These are phyloP conservation scores for Zygaena filipendulae DNA, from an alignment of 2,888 invertebrate genomes.

Conservation along the genomic window DNA sequence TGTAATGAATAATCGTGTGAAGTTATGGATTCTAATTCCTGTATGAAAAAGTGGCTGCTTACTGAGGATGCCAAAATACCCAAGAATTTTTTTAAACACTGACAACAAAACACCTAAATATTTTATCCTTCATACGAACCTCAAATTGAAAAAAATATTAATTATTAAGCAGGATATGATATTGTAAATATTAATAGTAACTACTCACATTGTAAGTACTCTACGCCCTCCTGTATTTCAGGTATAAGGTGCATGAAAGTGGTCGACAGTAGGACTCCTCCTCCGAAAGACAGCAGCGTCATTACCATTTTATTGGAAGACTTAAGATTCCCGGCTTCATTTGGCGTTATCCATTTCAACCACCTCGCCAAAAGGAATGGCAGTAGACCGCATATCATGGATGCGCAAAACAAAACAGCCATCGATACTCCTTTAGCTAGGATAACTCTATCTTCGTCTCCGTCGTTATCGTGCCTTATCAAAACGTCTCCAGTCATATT, in stretches of 20 bases:
- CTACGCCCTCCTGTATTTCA: slow-evolving; percentile 77
- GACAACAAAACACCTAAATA: too few species aligned
- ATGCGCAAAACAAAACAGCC: slow-evolving; percentile 79
- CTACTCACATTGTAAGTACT: slow-evolving; percentile 65
- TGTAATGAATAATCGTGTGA: too few species aligned
- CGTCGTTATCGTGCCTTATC: slow-evolving; percentile 20
- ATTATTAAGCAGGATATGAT: too few species aligned
- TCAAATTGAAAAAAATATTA: too few species aligned
- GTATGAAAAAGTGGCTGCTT: too few species aligned
- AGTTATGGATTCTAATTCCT: too few species aligned
- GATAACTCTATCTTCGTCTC: slow-evolving; percentile 57
- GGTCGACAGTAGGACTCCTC: slow-evolving; percentile 85
- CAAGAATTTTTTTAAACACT: too few species aligned
- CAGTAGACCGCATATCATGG: slow-evolving; percentile 78
- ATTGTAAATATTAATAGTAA: not conserved
- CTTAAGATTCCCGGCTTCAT: slow-evolving; percentile 54
- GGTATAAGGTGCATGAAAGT: slow-evolving; percentile 85
- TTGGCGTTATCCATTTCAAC: slow-evolving; percentile 68
- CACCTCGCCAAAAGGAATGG: slow-evolving; percentile 77
- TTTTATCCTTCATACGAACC: too few species aligned
- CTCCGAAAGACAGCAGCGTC: slow-evolving; percentile 80
- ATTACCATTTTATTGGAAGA: slow-evolving; percentile 64
- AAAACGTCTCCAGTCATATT: slow-evolving; percentile 17
- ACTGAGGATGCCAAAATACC: too few species aligned
- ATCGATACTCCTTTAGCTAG: slow-evolving; percentile 84